phyloP scores from a whole-genome alignment of 2,888 invertebrate species.

The Lydus trimaculatus region DNA sequence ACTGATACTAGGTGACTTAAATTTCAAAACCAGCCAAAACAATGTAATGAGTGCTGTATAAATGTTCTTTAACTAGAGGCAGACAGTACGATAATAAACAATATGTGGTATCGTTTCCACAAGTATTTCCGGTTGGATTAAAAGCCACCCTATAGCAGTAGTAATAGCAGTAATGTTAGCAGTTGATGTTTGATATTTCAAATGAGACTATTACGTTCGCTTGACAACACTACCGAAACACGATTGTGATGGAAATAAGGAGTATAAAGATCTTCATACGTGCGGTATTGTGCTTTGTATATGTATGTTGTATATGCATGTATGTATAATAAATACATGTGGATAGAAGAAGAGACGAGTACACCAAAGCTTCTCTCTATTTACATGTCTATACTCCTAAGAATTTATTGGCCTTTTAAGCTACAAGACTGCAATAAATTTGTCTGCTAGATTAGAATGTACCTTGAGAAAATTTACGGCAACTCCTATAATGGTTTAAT shows the following conservation, averaged over 20 bases:
- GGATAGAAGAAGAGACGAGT: slow-evolving; percentile 23
- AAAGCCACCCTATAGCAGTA: slow-evolving; percentile 5
- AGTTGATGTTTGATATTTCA: slow-evolving; percentile 8
- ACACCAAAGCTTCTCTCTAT: slow-evolving; percentile 44
- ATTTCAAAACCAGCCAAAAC: background rate
- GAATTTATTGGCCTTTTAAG: slow-evolving; percentile 50
- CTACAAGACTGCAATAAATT: slow-evolving; percentile 53
- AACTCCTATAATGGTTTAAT: slow-evolving; percentile 43
- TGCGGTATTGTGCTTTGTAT: slow-evolving; percentile 14
- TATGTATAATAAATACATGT: background rate
- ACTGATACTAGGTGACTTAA: too few relatives aligned
- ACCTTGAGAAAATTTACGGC: slow-evolving; percentile 52
- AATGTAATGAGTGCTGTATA: background rate
- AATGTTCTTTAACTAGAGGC: background rate
- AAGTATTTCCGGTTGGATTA: slow-evolving; percentile 6
- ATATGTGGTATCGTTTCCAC: slow-evolving; percentile 1
- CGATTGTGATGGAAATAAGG: slow-evolving; percentile 44
- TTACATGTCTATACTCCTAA: slow-evolving; percentile 52
- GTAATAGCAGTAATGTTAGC: background rate
- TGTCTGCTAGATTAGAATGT: slow-evolving; percentile 54
- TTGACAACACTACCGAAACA: slow-evolving; percentile 22
- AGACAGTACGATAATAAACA: background rate
- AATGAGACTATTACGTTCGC: slow-evolving; percentile 16
- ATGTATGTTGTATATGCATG: background rate
- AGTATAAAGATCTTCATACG: slow-evolving; percentile 34